Evolutionary conservation across 1,140 invertebrate genomes (phyloP), one percentile per base, ranked within the genome.

Genomic region (Vollenhovia emeryi): DNA sequence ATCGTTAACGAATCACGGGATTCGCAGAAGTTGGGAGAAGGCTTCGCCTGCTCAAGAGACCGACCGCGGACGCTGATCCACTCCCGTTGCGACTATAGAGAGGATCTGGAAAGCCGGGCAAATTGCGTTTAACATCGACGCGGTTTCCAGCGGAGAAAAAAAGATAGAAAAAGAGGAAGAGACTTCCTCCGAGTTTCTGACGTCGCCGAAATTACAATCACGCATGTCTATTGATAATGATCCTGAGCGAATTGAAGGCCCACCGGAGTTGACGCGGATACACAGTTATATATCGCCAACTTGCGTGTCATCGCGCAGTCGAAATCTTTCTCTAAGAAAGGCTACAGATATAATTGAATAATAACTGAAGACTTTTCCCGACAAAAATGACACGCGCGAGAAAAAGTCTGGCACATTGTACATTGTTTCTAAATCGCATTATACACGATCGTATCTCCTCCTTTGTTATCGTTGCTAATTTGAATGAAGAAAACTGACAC

Each of bases 241-340:
- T 50, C 3, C 9, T 27, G 6, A 30, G 11, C 7, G 3, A 52
- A 48, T 33, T 40, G 7, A 55, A 84, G 13, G 40, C n/a, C 55
- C 30, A 68, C 24, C 45, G 2, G 30, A 11, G 55, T 71, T 2
- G 55, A 83, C 5, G 33, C 15, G 43, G 11, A 15, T 87, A 74
- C 87, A 87, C 73, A 78, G 80, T 88, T 87, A 85, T 66, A 87
- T 68, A 52, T 85, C 80, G 71, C 85, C 50, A 59, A 79, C 9
- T 43, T 36, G 30, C 27, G 30, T 57, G 48, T 86, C 11, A 8
- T 21, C n/a, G 36, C 18, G 27, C 45, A 74, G 60, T 30, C 45
- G 30, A 87, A 82, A 40, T 74, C 27, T 13, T 8, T 13, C 6
- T 60, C 8, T 33, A 74, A 36, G 18, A 0, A 27, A 43, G n/a